phyloP scores from a whole-genome alignment of 2,888 invertebrate genomes.

The Sphaerophoria taeniata region DNA sequence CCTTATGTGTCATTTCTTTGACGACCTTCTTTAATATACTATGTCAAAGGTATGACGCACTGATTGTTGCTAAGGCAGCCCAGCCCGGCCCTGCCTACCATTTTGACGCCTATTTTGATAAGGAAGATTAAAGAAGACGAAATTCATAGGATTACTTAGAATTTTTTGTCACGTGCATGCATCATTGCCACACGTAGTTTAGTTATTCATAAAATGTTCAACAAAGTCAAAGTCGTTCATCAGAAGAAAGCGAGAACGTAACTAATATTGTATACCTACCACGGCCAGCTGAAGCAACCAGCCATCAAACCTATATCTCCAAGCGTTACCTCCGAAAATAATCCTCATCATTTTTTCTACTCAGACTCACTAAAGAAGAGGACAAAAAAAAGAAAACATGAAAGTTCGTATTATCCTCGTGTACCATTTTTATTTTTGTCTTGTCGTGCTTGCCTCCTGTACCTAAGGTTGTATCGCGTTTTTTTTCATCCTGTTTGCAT shows the following conservation, averaged over 20 bases:
- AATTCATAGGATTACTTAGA: slow-evolving; percentile 69
- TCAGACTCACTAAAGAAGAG: not conserved
- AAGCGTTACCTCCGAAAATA: slow-evolving; percentile 1
- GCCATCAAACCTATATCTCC: no score
- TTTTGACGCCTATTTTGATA: slow-evolving; percentile 58
- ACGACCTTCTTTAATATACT: not conserved
- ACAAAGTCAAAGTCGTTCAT: slow-evolving; percentile 51
- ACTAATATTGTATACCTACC: slow-evolving; percentile 13
- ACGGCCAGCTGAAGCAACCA: not conserved
- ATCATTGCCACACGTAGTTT: slow-evolving; percentile 82
- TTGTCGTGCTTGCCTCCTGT: slow-evolving; percentile 21
- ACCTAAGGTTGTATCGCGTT: not conserved
- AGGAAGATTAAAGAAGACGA: slow-evolving; percentile 51
- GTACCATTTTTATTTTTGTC: slow-evolving; percentile 10
- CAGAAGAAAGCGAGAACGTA: slow-evolving; percentile 25
- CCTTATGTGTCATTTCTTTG: not conserved
- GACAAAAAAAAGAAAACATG: not conserved
- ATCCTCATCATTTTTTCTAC: slow-evolving; percentile 22
- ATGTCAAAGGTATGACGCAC: not conserved
- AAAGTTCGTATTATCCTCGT: slow-evolving; percentile 23
- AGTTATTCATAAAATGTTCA: slow-evolving; percentile 78
- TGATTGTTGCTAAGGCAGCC: slow-evolving; percentile 9
- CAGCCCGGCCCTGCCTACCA: not conserved
- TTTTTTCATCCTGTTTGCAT: slow-evolving; percentile 40
- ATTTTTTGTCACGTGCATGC: slow-evolving; percentile 81